Base-by-base conservation (phyloP, 2,888 invertebrate species). In the Acleris sparsana region DNA sequence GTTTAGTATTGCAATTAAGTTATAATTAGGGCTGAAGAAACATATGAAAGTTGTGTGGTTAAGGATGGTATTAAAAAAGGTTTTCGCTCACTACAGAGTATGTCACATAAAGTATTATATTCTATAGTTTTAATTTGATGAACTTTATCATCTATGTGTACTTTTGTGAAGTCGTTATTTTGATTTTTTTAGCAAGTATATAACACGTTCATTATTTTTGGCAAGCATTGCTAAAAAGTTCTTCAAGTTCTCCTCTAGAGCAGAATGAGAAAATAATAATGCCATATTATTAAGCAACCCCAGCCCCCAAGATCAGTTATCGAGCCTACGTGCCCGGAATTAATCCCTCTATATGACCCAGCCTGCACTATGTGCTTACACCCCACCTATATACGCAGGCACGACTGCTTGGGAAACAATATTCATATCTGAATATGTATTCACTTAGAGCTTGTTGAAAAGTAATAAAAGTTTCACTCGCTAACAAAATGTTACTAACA, bases 281-380 rank as follows among this genome's bases (percentile, higher is more conserved):
- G 52, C 51, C 56, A 52, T 65, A 61, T 59, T 59, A 59, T 52
- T 57, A 56, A 65, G 56, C 29, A 61, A 43, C 51, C 53, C 58
- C 53, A 77, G 72, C 80, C 83, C 83, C 86, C 82, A 77, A 81
- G 88, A 90, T 89, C 90, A 82, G 90, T 89, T 90, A 89, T 85
- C 87, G 80, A 79, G 73, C 70, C 81, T 83, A 90, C 89, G 90
- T 90, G 89, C 83, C 82, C 83, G 81, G 88, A 86, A 89, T 89
- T 90, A 89, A 90, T 90, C 86, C 86, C 83, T 83, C 82, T 75
- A 80, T 85, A 82, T 84, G 87, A 85, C 86, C 80, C 82, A 86
- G 84, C 81, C 76, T 73, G 65, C 70, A 69, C 73, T 60, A 64
- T 68, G 66, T 69, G 69, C 73, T 43, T 20, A 64, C 43, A 43